Evolutionary conservation across 2,113 vertebrate genomes (phyloP).

Genomic region (Nesoenas mayeri): DNA sequence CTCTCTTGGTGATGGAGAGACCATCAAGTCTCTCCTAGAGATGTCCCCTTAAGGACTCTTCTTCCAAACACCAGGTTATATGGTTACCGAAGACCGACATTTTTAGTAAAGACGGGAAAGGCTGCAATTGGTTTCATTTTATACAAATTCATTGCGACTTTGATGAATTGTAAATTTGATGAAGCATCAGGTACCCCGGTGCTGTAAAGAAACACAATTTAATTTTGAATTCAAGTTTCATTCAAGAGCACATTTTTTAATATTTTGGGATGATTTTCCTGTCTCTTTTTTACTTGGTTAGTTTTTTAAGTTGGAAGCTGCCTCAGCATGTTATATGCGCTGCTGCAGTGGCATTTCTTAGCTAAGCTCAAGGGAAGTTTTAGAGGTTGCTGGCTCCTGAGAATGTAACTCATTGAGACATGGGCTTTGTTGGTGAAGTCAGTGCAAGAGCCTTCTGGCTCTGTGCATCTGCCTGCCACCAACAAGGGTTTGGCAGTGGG

Average conservation of each 20-base stretch:
- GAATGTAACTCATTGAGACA: neutral
- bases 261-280: neutral
- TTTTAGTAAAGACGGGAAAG: neutral
- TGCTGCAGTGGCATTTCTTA: neutral
- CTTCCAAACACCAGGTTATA: neutral
- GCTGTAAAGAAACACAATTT: neutral
- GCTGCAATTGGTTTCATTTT: neutral
- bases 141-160: neutral
- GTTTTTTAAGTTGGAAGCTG: neutral
- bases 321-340: neutral
- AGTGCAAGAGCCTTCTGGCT: neutral
- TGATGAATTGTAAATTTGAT: neutral
- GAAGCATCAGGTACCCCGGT: neutral
- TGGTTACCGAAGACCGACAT: neutral
- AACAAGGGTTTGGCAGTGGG: neutral
- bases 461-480: neutral
- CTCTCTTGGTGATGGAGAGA: no score
- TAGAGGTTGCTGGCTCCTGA: neutral
- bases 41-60: neutral
- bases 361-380: neutral
- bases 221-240: neutral
- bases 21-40: neutral
- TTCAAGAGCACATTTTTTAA: neutral
- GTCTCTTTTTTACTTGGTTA: neutral
- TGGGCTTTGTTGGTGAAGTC: neutral